Percentiles rank a stretch among this genome's conserved stretches.
Evolutionary conservation across 2,888 invertebrate genomes (phyloP).

Genomic region (Diabrotica balteata): DNA sequence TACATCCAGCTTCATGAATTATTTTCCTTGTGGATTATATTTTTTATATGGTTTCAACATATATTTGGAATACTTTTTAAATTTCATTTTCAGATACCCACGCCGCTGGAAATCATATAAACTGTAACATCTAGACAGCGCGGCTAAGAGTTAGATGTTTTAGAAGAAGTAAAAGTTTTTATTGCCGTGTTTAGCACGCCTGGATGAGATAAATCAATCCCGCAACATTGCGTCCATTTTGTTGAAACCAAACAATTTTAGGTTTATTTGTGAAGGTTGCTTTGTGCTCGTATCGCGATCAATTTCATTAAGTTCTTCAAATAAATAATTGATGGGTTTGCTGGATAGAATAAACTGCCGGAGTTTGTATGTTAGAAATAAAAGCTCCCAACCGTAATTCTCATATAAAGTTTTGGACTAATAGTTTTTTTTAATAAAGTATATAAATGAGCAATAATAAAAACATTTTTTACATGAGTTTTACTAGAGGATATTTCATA

Average conservation of each 20-base stretch:
- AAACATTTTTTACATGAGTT: too few relatives aligned
- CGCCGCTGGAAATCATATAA: conserved; percentile 2
- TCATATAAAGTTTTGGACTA: too few relatives aligned
- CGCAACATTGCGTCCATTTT: conserved; percentile 38
- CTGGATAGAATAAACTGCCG: neutral
- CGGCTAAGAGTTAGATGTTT: conserved; percentile 5
- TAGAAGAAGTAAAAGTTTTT: conserved; percentile 28
- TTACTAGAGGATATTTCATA: too few relatives aligned
- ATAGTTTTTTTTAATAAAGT: too few relatives aligned
- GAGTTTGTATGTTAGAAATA: too few relatives aligned
- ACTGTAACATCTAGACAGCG: conserved; percentile 2
- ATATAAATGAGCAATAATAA: too few relatives aligned
- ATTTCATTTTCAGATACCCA: neutral
- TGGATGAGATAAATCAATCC: conserved; percentile 38
- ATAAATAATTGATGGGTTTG: conserved; percentile 23
- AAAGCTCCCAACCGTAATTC: too few relatives aligned
- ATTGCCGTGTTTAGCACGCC: conserved; percentile 39
- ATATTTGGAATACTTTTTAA: too few relatives aligned
- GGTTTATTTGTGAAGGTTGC: conserved; percentile 28
- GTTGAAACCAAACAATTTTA: conserved; percentile 38
- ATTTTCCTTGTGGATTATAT: too few relatives aligned
- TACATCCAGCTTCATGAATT: too few relatives aligned
- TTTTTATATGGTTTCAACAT: too few relatives aligned
- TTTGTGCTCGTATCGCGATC: conserved; percentile 32
- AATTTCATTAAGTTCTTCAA: conserved; percentile 27